Evolutionary conservation across 30 jellyfish, hydroid and myxozoan species (phyloP).

Genomic region (Pseudorhiza aurosa): DNA sequence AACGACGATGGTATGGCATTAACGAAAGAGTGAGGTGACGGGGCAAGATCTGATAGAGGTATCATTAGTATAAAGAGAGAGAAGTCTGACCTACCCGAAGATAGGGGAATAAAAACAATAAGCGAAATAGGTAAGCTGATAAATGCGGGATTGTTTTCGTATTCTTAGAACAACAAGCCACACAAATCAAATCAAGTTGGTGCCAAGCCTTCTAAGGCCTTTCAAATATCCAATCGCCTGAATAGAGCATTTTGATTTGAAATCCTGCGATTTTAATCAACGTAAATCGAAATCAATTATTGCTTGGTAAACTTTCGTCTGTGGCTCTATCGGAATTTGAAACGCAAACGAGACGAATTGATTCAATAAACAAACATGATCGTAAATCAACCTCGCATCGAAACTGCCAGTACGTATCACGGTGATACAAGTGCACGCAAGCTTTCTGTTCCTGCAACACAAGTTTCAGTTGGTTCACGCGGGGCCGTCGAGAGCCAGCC

Average conservation of each 20-base stretch:
- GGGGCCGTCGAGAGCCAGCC: too few relatives aligned
- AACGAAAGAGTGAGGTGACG: too few relatives aligned
- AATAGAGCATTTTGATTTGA: constrained; percentile 3
- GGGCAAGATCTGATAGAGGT: too few relatives aligned
- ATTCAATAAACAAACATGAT: too few relatives aligned
- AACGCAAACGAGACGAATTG: too few relatives aligned
- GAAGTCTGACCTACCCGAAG: background rate
- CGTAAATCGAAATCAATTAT: background rate
- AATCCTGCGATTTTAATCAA: background rate
- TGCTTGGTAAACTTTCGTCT: background rate
- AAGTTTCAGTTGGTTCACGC: too few relatives aligned
- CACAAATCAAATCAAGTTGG: background rate
- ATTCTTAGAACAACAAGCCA: background rate
- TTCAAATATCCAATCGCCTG: background rate
- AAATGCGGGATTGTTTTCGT: background rate
- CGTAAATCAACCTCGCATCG: too few relatives aligned
- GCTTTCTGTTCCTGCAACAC: too few relatives aligned
- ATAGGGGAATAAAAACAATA: background rate
- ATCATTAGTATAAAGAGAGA: too few relatives aligned
- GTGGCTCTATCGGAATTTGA: background rate
- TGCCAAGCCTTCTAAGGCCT: background rate
- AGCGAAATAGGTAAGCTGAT: background rate
- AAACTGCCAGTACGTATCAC: too few relatives aligned
- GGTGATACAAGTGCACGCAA: too few relatives aligned
- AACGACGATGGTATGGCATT: too few relatives aligned